Conservation (phyloP, 1,140 invertebrate genomes). For the Carcinoscorpius rotundicauda region DNA sequence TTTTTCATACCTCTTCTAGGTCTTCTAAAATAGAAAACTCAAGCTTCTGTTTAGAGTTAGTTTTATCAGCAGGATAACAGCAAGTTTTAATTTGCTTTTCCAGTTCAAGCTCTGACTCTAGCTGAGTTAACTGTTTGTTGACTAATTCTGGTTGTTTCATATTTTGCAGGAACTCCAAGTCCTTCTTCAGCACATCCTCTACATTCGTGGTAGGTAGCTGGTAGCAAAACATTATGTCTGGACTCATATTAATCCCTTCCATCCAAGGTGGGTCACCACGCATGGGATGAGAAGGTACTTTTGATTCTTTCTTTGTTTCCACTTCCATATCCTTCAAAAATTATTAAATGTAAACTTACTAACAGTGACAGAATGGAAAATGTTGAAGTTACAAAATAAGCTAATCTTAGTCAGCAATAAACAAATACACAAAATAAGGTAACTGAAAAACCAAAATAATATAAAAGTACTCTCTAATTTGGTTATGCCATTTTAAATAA, state of each 20-base stretch:
- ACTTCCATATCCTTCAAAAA: constrained; percentile 1
- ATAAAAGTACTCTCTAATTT: no score
- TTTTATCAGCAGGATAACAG: no score
- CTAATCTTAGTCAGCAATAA: no score
- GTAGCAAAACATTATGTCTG: constrained; percentile 53
- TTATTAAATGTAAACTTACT: no score
- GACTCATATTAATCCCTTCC: constrained; percentile 46
- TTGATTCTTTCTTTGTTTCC: background rate
- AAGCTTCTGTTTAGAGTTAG: no score
- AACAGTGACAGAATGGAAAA: no score
- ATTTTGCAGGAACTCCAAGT: constrained; percentile 45
- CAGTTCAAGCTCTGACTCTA: constrained; percentile 52
- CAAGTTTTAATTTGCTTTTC: background rate
- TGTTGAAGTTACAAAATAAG: no score
- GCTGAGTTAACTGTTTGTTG: constrained; percentile 54
- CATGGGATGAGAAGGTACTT: background rate
- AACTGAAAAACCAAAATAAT: no score
- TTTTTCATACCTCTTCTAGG: no score
- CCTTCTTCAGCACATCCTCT: constrained; percentile 48
- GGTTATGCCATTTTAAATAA: no score
- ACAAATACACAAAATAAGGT: no score
- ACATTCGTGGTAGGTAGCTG: constrained; percentile 46
- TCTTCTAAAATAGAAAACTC: no score
- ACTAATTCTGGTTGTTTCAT: constrained; percentile 50
- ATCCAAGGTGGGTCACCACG: constrained; percentile 45